Base-by-base conservation (phyloP, 1,140 invertebrate genomes). In the Drosophila virilis region DNA sequence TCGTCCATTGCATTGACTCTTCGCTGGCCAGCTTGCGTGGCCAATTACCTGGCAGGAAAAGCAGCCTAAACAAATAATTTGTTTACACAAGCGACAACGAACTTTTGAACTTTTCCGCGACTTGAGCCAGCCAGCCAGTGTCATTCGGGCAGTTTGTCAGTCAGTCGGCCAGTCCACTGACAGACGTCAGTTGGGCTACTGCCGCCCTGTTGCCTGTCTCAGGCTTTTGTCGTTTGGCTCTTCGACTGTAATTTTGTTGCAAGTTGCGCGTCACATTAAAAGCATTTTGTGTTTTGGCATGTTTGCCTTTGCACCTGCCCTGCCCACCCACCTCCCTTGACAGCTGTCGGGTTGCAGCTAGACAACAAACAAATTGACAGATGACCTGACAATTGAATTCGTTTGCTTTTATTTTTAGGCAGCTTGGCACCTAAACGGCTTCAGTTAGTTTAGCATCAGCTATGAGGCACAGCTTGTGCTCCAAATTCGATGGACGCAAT, bases 331-430 rank as follows among this genome's bases (percentile, higher is more conserved):
- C 33, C 22, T 68, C 55, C 70, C 69, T 60, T 60, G 84, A 88
- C 84, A 80, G 74, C 80, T 84, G 84, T 84, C 84, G 46, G 70
- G 84, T 66, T 72, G 84, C 77, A 82, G 74, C 73, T 59, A 80
- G 78, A 83, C 75, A 89, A 84, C 84, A 89, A 89, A 80, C 82
- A 89, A 90, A 85, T 89, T 89, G 84, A 89, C 84, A 89, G 84
- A 89, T 89, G 84, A 89, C 70, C 84, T 89, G 85, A 90, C 84
- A 89, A 89, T 89, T 89, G 84, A 90, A 89, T 88, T 88, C 73
- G 72, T 69, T 79, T 64, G 40, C 61, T 66, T 51, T 52, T 57
- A 76, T 45, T 52, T 60, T 61, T 40, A 35, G 17, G 37, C 67
- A 46, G 42, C 45, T 40, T 55, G 64, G 45, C 54, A 59, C 52